These are phyloP conservation scores for Gymnoscopelus microlampas DNA, from an alignment of 2,797 vertebrate species.

Conservation along the genomic window DNA sequence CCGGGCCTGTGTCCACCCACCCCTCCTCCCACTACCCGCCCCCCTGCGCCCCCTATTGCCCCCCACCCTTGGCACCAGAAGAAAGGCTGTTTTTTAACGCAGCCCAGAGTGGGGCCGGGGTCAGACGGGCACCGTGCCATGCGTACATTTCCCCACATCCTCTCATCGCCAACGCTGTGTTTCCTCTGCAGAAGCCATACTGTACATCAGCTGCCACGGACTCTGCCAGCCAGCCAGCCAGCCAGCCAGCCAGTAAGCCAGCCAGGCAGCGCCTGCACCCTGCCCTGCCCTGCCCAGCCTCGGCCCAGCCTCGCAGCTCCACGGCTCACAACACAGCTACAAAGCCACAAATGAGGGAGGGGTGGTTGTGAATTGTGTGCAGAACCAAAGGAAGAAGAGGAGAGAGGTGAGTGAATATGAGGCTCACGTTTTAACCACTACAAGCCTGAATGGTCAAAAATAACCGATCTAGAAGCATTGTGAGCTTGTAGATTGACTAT, in stretches of 20 bases:
- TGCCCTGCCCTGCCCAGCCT: constrained; percentile 39
- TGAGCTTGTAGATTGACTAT: no score
- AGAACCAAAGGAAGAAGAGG: constrained; percentile 28
- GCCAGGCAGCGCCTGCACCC: neutral
- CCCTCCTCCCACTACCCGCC: constrained; percentile 57
- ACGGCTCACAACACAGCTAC: constrained; percentile 63
- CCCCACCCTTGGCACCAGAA: constrained; percentile 75
- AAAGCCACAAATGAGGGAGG: constrained; percentile 40
- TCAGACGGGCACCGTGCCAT: constrained; percentile 64
- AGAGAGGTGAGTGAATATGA: neutral
- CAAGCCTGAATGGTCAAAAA: no score
- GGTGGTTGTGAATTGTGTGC: constrained; percentile 33
- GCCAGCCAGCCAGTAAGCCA: constrained; percentile 2
- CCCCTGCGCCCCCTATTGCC: constrained; percentile 55
- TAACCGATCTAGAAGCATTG: no score
- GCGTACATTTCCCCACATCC: constrained; percentile 68
- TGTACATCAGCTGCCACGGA: constrained; percentile 50
- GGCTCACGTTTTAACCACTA: no score
- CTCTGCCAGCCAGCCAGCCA: neutral
- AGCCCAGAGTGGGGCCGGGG: constrained; percentile 60
- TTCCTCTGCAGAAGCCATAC: constrained; percentile 76
- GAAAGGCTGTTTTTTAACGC: constrained; percentile 71
- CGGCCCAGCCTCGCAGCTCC: constrained; percentile 23
- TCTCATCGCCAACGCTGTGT: constrained; percentile 64
- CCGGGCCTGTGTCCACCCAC: constrained; percentile 54